Evolutionary conservation across 2,888 invertebrate species (phyloP), one percentile per base, ranked within the genome.

Genomic region (Hydrotaea diabolus): DNA sequence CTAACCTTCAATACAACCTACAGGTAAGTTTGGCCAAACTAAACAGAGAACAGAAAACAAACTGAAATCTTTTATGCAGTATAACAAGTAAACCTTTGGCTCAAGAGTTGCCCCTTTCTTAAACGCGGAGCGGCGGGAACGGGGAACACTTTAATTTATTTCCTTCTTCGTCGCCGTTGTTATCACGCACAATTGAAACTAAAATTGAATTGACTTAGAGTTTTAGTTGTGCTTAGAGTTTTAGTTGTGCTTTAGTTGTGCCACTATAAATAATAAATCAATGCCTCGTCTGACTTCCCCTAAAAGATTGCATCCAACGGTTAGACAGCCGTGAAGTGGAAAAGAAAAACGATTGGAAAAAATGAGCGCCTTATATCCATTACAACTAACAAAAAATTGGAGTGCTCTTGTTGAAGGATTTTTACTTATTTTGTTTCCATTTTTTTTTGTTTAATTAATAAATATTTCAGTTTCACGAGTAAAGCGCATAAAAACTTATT

Each of bases 181-280:
- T 4, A 2, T 31, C 2, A 39, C 39, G 39, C 36, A 36, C 36
- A 36, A 5, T 36, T 3, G 36, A 3, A 3, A 36, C 36, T 8
- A 39, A 49, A 31, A 13, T 59, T 62, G 62, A 15, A 62, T 59
- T 62, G 62, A n/a, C 59, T 62, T 62, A 31, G 31, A 62, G 13
- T 13, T 5, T 26, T 23, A 62, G 62, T 31, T 62, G 26, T 9
- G 62, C 62, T 62, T n/a, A n/a, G 19, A 5, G 31, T 15, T n/a
- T 49, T 49, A 5, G 31, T 15, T n/a, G 15, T 49, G 2, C n/a
- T n/a, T 49, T 13, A 49, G 0, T 26, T n/a, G n/a, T 36, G n/a
- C 62, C 62, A 62, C 36, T 62, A 62, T 62, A 62, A 62, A 62
- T 62, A 62, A 62, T 62, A 62, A 62, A 62, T 62, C 62, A 62